phyloP scores from a whole-genome alignment of 1,140 invertebrate genomes.

The Aricia agestis region DNA sequence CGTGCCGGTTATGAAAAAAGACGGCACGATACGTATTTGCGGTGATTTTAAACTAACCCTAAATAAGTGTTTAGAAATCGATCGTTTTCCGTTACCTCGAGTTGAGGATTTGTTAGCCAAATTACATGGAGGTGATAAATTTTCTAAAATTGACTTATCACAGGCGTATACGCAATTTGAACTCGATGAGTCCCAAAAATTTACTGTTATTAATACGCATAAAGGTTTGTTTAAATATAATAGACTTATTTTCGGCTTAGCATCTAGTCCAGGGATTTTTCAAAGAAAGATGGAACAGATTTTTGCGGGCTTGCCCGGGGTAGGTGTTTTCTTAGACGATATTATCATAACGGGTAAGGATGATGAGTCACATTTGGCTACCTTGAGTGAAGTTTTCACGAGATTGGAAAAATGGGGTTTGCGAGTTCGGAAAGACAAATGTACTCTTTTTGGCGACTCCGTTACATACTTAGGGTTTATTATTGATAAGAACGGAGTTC shows the following conservation, averaged over 20 bases:
- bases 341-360: slow-evolving; percentile 30
- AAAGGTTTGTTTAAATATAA: slow-evolving; percentile 41
- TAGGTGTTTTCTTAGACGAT: slow-evolving; percentile 39
- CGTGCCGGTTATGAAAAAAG: slow-evolving; percentile 39
- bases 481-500: slow-evolving; percentile 19
- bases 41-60: slow-evolving; percentile 38
- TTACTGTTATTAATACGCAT: slow-evolving; percentile 42
- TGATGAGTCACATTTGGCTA: slow-evolving; percentile 22
- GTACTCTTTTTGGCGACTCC: slow-evolving; percentile 24
- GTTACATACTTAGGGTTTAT: slow-evolving; percentile 29
- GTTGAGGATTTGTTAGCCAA: slow-evolving; percentile 47
- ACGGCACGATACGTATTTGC: slow-evolving; percentile 37
- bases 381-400: slow-evolving; percentile 29
- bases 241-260: slow-evolving; percentile 36
- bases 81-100: slow-evolving; percentile 51
- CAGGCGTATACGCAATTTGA: slow-evolving; percentile 56
- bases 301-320: slow-evolving; percentile 30
- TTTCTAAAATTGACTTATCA: slow-evolving; percentile 54
- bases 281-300: slow-evolving; percentile 29
- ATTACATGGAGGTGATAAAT: slow-evolving; percentile 40
- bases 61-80: slow-evolving; percentile 45
- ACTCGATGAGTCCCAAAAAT: slow-evolving; percentile 39
- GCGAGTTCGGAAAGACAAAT: slow-evolving; percentile 28
- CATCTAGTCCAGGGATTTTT: slow-evolving; percentile 39
- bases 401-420: slow-evolving; percentile 28